Evolutionary conservation across 2,113 vertebrate species (phyloP).

Genomic region (Rhynchopsitta pachyrhyncha): DNA sequence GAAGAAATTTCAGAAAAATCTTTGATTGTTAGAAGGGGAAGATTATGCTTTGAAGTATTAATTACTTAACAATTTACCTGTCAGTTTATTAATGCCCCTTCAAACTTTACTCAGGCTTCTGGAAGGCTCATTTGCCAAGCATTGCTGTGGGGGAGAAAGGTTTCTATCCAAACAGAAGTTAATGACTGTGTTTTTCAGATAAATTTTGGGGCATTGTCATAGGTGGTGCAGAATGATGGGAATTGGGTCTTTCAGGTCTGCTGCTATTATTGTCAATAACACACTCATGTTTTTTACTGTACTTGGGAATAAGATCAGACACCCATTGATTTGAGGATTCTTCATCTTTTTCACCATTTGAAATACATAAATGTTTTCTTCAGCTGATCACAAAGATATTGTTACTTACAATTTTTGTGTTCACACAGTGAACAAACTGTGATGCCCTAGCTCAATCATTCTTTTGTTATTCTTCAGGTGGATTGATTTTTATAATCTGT

Average conservation of each 20-base stretch:
- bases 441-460: neutral
- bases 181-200: neutral
- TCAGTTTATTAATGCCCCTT: conserved; percentile 41
- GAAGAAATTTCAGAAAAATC: neutral
- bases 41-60: conserved; percentile 20
- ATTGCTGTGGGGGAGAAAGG: neutral
- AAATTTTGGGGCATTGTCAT: neutral
- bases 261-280: neutral
- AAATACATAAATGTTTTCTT: neutral
- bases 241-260: neutral
- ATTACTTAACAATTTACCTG: conserved; percentile 49
- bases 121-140: neutral
- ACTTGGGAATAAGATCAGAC: neutral
- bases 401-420: neutral
- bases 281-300: neutral
- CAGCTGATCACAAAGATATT: neutral
- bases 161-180: conserved; percentile 13
- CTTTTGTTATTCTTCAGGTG: neutral
- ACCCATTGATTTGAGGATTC: neutral
- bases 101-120: neutral
- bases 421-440: neutral
- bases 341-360: neutral
- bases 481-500: neutral
- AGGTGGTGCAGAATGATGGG: neutral
- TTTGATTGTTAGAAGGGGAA: neutral